Percentiles rank a stretch among this genome's conserved stretches.
Conservation (phyloP, 2,888 invertebrate genomes). For the Melieria picta region DNA sequence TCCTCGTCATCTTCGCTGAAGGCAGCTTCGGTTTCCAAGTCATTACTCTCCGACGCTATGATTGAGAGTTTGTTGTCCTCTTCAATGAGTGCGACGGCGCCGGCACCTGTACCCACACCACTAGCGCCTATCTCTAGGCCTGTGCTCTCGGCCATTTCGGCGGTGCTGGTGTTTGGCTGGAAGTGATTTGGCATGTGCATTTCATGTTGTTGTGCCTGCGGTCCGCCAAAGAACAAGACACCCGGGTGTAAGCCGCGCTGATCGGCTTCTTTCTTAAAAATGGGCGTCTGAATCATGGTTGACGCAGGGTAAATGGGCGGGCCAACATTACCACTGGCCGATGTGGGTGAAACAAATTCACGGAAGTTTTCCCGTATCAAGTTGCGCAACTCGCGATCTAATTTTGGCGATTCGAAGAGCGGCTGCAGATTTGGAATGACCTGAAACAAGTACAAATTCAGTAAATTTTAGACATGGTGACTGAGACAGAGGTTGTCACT, state of each 20-base stretch:
- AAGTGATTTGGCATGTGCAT: constrained; percentile 46
- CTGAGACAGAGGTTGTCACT: constrained; percentile 2
- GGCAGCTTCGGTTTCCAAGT: constrained; percentile 58
- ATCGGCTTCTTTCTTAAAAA: constrained; percentile 61
- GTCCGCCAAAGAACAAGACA: constrained; percentile 37
- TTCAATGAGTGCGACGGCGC: constrained; percentile 40
- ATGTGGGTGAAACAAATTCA: constrained; percentile 73
- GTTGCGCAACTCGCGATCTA: constrained; percentile 74
- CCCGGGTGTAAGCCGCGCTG: constrained; percentile 48
- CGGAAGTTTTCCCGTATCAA: constrained; percentile 91
- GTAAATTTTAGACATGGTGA: background rate
- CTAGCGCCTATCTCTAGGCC: constrained; percentile 32
- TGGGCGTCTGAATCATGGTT: constrained; percentile 51
- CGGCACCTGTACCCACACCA: constrained; percentile 26
- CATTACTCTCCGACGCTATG: constrained; percentile 53
- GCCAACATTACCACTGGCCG: constrained; percentile 45
- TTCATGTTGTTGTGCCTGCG: constrained; percentile 43
- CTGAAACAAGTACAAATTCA: constrained; percentile 43
- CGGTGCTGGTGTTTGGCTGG: constrained; percentile 37
- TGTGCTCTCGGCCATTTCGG: constrained; percentile 43
- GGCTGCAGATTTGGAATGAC: constrained; percentile 74
- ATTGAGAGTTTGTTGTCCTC: constrained; percentile 52
- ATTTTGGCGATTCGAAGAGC: constrained; percentile 69
- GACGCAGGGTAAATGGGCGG: constrained; percentile 51
- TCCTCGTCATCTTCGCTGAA: constrained; percentile 70